Evolutionary conservation across 2,888 invertebrate genomes (phyloP).

Genomic region (Hofmannophila pseudospretella): DNA sequence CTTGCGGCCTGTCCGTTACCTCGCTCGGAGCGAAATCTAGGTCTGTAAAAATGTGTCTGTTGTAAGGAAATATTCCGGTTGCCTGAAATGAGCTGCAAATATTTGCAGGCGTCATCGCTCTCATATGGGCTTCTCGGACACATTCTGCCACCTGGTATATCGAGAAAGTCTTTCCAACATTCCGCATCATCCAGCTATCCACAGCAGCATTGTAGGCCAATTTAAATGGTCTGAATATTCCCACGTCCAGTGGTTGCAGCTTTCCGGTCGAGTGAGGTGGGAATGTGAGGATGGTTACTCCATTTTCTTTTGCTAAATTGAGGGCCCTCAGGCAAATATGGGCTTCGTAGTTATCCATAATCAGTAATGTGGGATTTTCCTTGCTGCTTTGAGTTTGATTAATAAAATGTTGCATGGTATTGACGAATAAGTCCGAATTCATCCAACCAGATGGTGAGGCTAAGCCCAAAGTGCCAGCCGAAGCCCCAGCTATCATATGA

Average conservation of each 20-base stretch:
- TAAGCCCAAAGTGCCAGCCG: slow-evolving; percentile 13
- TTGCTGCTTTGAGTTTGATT: slow-evolving; percentile 22
- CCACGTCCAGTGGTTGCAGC: slow-evolving; percentile 48
- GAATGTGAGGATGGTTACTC: slow-evolving; percentile 35
- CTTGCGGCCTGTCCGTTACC: slow-evolving; percentile 10
- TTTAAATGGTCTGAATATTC: slow-evolving; percentile 45
- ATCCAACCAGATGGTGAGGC: slow-evolving; percentile 14
- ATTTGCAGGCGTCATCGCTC: slow-evolving; percentile 33
- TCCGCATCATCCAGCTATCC: slow-evolving; percentile 35
- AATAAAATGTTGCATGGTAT: slow-evolving; percentile 38
- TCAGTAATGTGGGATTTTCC: slow-evolving; percentile 11
- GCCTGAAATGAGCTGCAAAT: slow-evolving; percentile 17
- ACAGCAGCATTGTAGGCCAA: slow-evolving; percentile 24
- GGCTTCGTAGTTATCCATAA: slow-evolving; percentile 21
- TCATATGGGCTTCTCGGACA: slow-evolving; percentile 23
- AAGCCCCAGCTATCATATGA: slow-evolving; percentile 14
- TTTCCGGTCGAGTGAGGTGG: slow-evolving; percentile 49
- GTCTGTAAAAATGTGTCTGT: slow-evolving; percentile 18
- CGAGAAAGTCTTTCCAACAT: slow-evolving; percentile 43
- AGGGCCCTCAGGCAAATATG: slow-evolving; percentile 8
- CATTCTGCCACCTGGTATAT: slow-evolving; percentile 40
- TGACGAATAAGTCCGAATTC: slow-evolving; percentile 14
- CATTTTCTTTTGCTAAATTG: slow-evolving; percentile 4
- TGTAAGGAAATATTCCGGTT: slow-evolving; percentile 21
- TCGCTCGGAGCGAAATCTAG: slow-evolving; percentile 16